phyloP scores from a whole-genome alignment of 1,140 invertebrate species.

The Dinoponera quadriceps region DNA sequence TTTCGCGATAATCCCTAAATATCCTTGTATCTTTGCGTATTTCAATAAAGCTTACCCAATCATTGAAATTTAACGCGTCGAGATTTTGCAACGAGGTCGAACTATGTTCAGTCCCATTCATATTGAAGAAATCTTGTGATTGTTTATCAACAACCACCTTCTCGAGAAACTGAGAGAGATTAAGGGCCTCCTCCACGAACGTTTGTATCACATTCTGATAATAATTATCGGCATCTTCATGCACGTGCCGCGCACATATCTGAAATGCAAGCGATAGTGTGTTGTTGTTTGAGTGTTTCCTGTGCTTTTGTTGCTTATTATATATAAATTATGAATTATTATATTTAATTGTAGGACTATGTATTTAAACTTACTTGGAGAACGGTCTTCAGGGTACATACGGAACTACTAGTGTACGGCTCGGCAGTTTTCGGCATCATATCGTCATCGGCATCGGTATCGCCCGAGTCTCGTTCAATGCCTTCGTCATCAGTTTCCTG shows the following conservation, averaged over 20 bases:
- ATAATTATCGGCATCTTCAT: slow-evolving; percentile 90
- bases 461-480: slow-evolving; percentile 94
- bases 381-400: slow-evolving; percentile 68
- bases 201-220: slow-evolving; percentile 96
- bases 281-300: neutral
- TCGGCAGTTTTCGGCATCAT: slow-evolving; percentile 64
- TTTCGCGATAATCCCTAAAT: neutral
- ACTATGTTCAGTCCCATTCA: slow-evolving; percentile 78
- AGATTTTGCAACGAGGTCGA: slow-evolving; percentile 88
- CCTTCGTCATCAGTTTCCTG: slow-evolving; percentile 95
- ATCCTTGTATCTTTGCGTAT: slow-evolving; percentile 31
- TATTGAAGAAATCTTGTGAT: slow-evolving; percentile 76
- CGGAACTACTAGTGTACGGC: slow-evolving; percentile 40
- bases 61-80: slow-evolving; percentile 92
- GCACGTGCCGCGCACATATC: slow-evolving; percentile 89
- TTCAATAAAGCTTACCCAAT: slow-evolving; percentile 90
- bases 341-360: neutral
- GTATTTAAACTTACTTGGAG: slow-evolving; percentile 63
- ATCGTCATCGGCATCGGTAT: slow-evolving; percentile 87
- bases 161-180: slow-evolving; percentile 95
- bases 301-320: neutral
- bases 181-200: slow-evolving; percentile 95
- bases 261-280: slow-evolving; percentile 76
- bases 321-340: neutral
- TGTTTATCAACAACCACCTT: slow-evolving; percentile 87